Conservation (phyloP, 2,888 invertebrate species). For the Schrankia costaestrigalis region DNA sequence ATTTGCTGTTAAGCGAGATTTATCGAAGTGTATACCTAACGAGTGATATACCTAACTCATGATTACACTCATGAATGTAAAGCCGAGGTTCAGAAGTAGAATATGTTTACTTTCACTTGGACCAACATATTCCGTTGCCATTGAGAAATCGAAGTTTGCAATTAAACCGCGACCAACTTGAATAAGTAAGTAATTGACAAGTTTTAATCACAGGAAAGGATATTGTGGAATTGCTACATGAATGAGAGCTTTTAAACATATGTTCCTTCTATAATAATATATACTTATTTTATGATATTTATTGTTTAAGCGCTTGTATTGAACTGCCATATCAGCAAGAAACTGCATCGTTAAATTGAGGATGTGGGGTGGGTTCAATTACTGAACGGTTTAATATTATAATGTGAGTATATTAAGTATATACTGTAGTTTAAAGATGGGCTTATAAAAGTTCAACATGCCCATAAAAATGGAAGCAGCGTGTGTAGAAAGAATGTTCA, state of each 20-base stretch:
- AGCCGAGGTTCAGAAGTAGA: slow-evolving; percentile 22
- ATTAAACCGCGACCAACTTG: slow-evolving; percentile 38
- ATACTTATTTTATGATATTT: too few species aligned
- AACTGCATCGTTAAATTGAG: slow-evolving; percentile 1
- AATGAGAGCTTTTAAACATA: too few species aligned
- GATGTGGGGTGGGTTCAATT: too few species aligned
- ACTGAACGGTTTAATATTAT: too few species aligned
- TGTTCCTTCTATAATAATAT: too few species aligned
- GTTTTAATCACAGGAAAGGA: slow-evolving; percentile 42
- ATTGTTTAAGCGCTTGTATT: neutral
- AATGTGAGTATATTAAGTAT: too few species aligned
- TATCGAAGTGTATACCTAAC: slow-evolving; percentile 4
- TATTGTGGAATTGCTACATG: slow-evolving; percentile 27
- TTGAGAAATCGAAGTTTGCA: slow-evolving; percentile 43
- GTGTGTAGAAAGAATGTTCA: slow-evolving; percentile 26
- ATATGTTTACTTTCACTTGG: slow-evolving; percentile 31
- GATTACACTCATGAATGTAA: slow-evolving; percentile 14
- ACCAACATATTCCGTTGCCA: slow-evolving; percentile 38
- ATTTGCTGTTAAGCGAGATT: too few species aligned
- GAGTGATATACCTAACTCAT: slow-evolving; percentile 18
- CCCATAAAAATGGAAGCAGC: slow-evolving; percentile 18
- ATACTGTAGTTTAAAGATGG: too few species aligned
- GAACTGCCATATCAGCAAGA: neutral
- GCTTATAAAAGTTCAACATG: slow-evolving; percentile 9
- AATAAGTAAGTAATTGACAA: slow-evolving; percentile 35